Evolutionary conservation across 1,140 invertebrate species (phyloP).

Genomic region (Archegozetes longisetosus): DNA sequence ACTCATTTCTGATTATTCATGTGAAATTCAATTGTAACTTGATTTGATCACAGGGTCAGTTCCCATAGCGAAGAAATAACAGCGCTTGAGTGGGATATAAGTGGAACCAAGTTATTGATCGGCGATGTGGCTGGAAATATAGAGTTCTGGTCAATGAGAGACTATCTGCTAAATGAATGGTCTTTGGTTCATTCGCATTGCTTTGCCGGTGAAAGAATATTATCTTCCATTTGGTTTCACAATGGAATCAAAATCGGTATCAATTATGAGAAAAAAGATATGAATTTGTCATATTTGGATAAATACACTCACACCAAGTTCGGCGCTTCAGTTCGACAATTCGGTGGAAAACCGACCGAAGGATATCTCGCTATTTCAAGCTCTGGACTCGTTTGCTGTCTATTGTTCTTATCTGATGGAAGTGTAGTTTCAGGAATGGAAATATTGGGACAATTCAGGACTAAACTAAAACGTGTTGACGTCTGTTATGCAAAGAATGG

Average conservation of each 20-base stretch:
- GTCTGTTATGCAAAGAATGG: conserved; percentile 59
- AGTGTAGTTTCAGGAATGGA: conserved; percentile 29
- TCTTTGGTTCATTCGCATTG: conserved; percentile 25
- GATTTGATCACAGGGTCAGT: conserved; percentile 23
- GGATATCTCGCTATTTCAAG: conserved; percentile 64
- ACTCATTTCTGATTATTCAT: neutral
- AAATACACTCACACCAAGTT: conserved; percentile 61
- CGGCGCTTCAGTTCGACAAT: conserved; percentile 61
- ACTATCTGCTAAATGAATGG: conserved; percentile 70
- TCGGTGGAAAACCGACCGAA: conserved; percentile 61
- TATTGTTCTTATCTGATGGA: conserved; percentile 20
- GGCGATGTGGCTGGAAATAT: conserved; percentile 55
- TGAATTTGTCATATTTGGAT: conserved; percentile 53
- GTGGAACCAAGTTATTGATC: conserved; percentile 56
- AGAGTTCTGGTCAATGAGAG: conserved; percentile 55
- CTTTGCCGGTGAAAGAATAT: conserved; percentile 60
- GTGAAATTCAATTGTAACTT: neutral
- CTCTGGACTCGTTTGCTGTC: conserved; percentile 46
- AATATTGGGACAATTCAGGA: conserved; percentile 51
- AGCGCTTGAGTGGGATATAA: conserved; percentile 64
- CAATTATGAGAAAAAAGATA: conserved; percentile 59
- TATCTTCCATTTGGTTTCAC: conserved; percentile 63
- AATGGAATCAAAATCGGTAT: conserved; percentile 57
- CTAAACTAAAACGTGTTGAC: conserved; percentile 53
- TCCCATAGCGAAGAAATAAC: conserved; percentile 43